Evolutionary conservation across 2,888 invertebrate genomes (phyloP).

Genomic region (Philopedon plagiatum): DNA sequence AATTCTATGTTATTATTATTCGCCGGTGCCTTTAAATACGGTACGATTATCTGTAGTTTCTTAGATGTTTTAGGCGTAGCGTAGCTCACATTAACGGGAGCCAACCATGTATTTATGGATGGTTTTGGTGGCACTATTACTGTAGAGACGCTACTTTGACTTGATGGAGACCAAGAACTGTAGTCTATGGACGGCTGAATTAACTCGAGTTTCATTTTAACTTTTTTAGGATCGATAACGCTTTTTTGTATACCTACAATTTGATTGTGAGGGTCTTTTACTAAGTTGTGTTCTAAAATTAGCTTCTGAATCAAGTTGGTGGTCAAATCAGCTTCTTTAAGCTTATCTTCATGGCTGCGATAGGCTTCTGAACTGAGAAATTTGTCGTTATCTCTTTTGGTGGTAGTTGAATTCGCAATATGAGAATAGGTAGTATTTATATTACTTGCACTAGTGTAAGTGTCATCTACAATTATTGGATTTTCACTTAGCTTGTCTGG

Average conservation of each 20-base stretch:
- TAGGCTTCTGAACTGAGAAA: conserved; percentile 40
- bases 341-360: conserved; percentile 44
- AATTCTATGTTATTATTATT: conserved; percentile 35
- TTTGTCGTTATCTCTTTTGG: conserved; percentile 59
- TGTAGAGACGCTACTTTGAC: conserved; percentile 2
- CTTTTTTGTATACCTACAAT: conserved; percentile 50
- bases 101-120: conserved; percentile 59
- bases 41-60: conserved; percentile 85
- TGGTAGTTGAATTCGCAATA: conserved; percentile 31
- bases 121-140: conserved; percentile 54
- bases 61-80: conserved; percentile 71
- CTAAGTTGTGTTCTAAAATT: conserved; percentile 51
- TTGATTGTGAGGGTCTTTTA: conserved; percentile 42
- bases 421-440: conserved; percentile 59
- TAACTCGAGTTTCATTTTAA: conserved; percentile 14
- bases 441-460: conserved; percentile 69
- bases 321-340: conserved; percentile 28
- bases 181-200: conserved; percentile 60
- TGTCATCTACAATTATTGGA: conserved; percentile 70
- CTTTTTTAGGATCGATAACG: conserved; percentile 11
- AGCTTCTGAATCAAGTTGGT: conserved; percentile 68
- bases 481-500: conserved; percentile 61
- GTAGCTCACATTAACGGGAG: conserved; percentile 39
- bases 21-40: conserved; percentile 76
- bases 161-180: conserved; percentile 55